These are phyloP conservation scores for Brachypodius melanocephalos DNA, from an alignment of 2,113 vertebrate species.

Conservation along the genomic window DNA sequence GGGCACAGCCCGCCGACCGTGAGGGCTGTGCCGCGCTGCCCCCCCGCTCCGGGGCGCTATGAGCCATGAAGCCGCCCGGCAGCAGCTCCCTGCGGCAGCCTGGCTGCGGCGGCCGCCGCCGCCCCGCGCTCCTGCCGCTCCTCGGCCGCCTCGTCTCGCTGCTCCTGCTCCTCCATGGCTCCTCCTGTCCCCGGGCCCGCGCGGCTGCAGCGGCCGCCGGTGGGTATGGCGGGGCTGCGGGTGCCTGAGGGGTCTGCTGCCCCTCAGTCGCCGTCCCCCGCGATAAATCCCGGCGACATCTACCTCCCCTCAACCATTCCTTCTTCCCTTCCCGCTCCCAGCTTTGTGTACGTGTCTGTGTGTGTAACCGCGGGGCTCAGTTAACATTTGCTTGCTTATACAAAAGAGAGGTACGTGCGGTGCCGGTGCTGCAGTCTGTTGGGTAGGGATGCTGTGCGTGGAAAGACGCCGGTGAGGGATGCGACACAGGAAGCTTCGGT, in stretches of 20 bases:
- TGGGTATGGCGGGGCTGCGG: slow-evolving; percentile 41
- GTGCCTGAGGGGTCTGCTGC: background rate
- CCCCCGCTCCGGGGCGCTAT: slow-evolving; percentile 71
- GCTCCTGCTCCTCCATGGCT: slow-evolving; percentile 66
- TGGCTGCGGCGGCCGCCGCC: slow-evolving; percentile 24
- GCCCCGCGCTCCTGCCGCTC: slow-evolving; percentile 22
- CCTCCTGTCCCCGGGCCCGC: slow-evolving; percentile 33
- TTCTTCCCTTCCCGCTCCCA: background rate
- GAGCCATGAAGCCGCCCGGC: slow-evolving; percentile 79
- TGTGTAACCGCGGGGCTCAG: background rate
- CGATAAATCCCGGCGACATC: background rate
- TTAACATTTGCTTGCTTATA: background rate
- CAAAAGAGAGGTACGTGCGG: background rate
- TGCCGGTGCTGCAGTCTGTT: slow-evolving; percentile 1
- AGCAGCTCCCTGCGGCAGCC: slow-evolving; percentile 65
- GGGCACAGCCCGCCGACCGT: background rate
- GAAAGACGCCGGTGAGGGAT: background rate
- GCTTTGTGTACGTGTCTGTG: background rate
- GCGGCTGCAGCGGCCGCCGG: slow-evolving; percentile 64
- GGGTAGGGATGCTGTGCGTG: background rate
- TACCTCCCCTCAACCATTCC: fast-evolving
- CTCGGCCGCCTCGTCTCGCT: slow-evolving; percentile 48
- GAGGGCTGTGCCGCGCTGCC: background rate
- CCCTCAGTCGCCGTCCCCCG: too few relatives aligned
- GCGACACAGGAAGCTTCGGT: background rate